phyloP scores from a whole-genome alignment of 1,140 invertebrate genomes.

The Acromyrmex charruanus region DNA sequence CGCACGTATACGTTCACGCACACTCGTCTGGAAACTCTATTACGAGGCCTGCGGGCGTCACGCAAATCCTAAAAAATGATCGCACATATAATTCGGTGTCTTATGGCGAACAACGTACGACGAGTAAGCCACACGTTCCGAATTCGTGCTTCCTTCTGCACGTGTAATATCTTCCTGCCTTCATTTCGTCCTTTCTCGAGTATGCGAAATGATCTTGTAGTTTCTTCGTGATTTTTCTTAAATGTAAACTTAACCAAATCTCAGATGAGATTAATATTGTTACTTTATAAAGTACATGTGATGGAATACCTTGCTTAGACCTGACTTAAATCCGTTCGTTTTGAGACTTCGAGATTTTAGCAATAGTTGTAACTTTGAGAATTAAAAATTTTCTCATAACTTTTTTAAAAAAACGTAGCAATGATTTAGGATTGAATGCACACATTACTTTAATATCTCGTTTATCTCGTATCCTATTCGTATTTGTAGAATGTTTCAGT shows the following conservation, averaged over 20 bases:
- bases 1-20: background rate
- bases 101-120: conserved; percentile 21
- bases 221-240: background rate
- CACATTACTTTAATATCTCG: background rate
- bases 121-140: conserved; percentile 1
- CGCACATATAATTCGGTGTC: conserved; percentile 31
- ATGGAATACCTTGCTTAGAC: background rate
- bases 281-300: background rate
- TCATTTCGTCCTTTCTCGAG: background rate
- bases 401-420: background rate
- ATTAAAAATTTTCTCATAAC: background rate
- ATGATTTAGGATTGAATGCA: background rate
- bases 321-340: background rate
- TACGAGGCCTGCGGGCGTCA: conserved; percentile 26
- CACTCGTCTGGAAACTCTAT: conserved; percentile 8
- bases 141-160: conserved; percentile 19
- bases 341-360: background rate
- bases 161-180: background rate
- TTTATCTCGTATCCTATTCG: background rate
- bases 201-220: background rate
- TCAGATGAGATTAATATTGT: background rate
- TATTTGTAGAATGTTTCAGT: background rate
- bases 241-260: background rate
- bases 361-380: background rate
- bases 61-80: conserved; percentile 36